phyloP scores from a whole-genome alignment of 1,140 invertebrate genomes.

The Pachyrhynchus sulphureomaculatus region DNA sequence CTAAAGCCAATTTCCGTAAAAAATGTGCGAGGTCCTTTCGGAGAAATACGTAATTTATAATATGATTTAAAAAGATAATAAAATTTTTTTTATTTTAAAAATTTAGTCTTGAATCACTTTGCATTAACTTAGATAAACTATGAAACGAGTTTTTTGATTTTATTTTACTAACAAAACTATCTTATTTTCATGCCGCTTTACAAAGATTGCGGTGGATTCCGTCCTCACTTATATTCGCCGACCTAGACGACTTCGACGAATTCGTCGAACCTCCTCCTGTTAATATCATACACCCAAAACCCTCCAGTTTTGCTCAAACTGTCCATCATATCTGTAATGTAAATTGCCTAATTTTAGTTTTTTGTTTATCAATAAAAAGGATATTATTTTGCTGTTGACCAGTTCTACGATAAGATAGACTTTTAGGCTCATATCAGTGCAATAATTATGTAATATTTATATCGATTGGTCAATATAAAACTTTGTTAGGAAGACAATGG shows the following conservation, averaged over 20 bases:
- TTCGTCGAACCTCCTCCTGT: slow-evolving; percentile 65
- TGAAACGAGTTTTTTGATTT: too few relatives aligned
- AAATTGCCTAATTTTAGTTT: not conserved
- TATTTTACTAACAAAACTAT: slow-evolving; percentile 28
- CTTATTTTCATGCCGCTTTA: slow-evolving; percentile 38
- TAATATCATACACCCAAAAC: slow-evolving; percentile 66
- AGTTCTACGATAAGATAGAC: not conserved
- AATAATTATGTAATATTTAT: not conserved
- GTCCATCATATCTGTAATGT: slow-evolving; percentile 16
- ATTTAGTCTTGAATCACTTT: too few relatives aligned
- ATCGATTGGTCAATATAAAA: not conserved
- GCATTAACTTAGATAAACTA: too few relatives aligned
- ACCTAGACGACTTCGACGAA: slow-evolving; percentile 62
- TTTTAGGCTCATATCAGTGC: slow-evolving; percentile 2
- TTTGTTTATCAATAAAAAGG: not conserved
- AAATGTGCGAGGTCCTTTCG: too few relatives aligned
- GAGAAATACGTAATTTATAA: too few relatives aligned
- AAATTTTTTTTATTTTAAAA: too few relatives aligned
- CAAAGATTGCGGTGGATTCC: slow-evolving; percentile 59
- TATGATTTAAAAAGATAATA: too few relatives aligned
- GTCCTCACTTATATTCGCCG: slow-evolving; percentile 58
- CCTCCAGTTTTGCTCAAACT: slow-evolving; percentile 46
- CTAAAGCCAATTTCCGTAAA: too few relatives aligned
- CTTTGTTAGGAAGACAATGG: too few relatives aligned
- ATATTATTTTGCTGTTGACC: slow-evolving; percentile 21